Percentiles rank a stretch among this genome's conserved stretches.
Evolutionary conservation across 2,113 vertebrate genomes (phyloP).

Genomic region (Halcyon senegalensis): DNA sequence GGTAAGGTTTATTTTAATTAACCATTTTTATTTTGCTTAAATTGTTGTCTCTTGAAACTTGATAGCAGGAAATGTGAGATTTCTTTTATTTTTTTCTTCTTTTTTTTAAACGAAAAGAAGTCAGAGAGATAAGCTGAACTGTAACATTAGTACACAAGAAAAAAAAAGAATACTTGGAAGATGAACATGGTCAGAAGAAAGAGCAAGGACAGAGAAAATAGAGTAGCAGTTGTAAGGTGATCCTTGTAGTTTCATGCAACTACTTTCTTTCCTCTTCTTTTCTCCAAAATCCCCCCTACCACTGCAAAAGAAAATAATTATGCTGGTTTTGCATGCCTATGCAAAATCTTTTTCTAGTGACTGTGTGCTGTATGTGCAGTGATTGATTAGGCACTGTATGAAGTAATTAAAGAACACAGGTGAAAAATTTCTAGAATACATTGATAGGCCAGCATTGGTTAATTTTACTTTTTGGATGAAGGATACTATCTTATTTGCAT

Average conservation of each 20-base stretch:
- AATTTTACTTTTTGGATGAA: slow-evolving; percentile 66
- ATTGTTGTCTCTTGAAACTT: not conserved
- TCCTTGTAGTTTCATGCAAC: not conserved
- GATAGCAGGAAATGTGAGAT: not conserved
- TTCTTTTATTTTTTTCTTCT: not conserved
- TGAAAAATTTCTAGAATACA: slow-evolving; percentile 41
- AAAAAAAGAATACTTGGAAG: not conserved
- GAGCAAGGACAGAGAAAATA: not conserved
- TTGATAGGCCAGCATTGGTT: slow-evolving; percentile 46
- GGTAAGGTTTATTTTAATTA: slow-evolving; percentile 37
- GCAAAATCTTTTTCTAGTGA: not conserved
- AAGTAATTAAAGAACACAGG: slow-evolving; percentile 42
- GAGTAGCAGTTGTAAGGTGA: not conserved
- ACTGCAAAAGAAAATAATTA: not conserved
- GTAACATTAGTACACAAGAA: not conserved
- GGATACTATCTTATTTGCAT: not conserved
- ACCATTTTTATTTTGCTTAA: not conserved
- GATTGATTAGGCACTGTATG: slow-evolving; percentile 53
- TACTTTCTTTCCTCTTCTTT: not conserved
- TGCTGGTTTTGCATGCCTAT: not conserved
- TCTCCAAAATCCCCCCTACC: not conserved
- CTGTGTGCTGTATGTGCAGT: not conserved
- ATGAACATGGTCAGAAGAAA: not conserved
- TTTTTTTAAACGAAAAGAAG: not conserved
- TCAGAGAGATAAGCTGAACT: not conserved